phyloP scores from a whole-genome alignment of 2,888 invertebrate genomes.

The Mallateleia sp. region DNA sequence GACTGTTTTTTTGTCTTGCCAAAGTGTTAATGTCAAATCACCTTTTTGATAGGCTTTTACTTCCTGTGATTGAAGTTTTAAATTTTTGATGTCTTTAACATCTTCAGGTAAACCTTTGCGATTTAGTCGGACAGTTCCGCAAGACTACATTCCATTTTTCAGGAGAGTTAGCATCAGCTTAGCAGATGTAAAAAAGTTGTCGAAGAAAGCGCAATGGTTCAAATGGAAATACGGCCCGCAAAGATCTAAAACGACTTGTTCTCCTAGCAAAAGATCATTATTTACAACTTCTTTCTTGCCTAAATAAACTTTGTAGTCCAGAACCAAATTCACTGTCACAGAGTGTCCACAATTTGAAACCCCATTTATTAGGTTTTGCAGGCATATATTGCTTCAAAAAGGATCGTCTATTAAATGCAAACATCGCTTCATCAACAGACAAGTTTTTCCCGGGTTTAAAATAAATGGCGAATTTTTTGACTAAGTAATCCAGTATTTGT shows the following conservation, averaged over 20 bases:
- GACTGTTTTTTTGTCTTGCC: conserved; percentile 60
- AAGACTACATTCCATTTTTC: conserved; percentile 34
- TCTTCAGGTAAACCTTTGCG: conserved; percentile 49
- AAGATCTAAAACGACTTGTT: conserved; percentile 16
- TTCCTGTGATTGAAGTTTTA: conserved; percentile 38
- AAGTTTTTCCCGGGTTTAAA: conserved; percentile 30
- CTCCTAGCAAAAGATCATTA: conserved; percentile 7
- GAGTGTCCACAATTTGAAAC: conserved; percentile 7
- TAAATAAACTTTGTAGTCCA: conserved; percentile 4
- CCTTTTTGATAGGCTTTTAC: conserved; percentile 34
- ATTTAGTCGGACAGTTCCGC: no score
- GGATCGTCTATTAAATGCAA: conserved; percentile 33
- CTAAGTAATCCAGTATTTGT: conserved; percentile 21
- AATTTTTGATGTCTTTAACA: conserved; percentile 17
- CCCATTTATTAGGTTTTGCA: conserved; percentile 33
- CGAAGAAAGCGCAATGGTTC: conserved; percentile 45
- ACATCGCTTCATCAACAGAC: conserved; percentile 50
- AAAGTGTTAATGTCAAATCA: conserved; percentile 34
- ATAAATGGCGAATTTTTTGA: conserved; percentile 3
- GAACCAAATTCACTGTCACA: conserved; percentile 16
- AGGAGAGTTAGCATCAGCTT: conserved; percentile 27
- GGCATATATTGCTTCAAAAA: conserved; percentile 47
- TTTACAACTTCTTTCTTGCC: conserved; percentile 10
- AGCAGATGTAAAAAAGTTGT: conserved; percentile 54
- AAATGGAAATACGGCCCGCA: conserved; percentile 40